Base-by-base conservation (phyloP, 2,888 invertebrate genomes). In the Ypsolopha sequella region DNA sequence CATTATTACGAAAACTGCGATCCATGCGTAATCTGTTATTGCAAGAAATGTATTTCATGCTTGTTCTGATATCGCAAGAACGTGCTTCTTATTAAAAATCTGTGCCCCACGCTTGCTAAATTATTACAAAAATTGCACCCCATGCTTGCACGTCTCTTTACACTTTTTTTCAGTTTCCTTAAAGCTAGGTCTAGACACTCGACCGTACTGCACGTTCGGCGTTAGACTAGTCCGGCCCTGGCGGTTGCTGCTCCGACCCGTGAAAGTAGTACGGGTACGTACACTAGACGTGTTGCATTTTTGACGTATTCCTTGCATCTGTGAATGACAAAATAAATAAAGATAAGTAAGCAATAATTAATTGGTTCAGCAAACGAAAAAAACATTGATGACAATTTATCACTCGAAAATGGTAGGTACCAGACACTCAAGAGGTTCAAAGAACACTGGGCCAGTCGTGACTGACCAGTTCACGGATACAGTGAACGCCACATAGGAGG, bases 281-380 rank as follows among this genome's bases (percentile, higher is more conserved):
- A 73, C 62, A 55, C 84, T 84, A 75, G 81, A 84, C 71, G 82
- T 81, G 78, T 80, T 82, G 71, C 80, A 80, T 58, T 82, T 85
- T 80, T 81, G 82, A 70, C 80, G 82, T 60, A 84, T 67, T 43
- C 82, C 84, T 71, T 82, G 84, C 84, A 84, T 84, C 85, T 85
- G 76, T 34, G 61, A n/a, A n/a, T 38, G n/a, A 6, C 2, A 10
- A 2, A n/a, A 39, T 10, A 39, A 2, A n/a, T n/a, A n/a, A n/a
- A n/a, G n/a, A n/a, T n/a, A n/a, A n/a, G n/a, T n/a, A n/a, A n/a
- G n/a, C n/a, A n/a, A n/a, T n/a, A n/a, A n/a, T n/a, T n/a, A n/a
- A n/a, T n/a, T n/a, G n/a, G n/a, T n/a, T n/a, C n/a, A n/a, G n/a
- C n/a, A n/a, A n/a, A n/a, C n/a, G n/a, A n/a, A n/a, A n/a, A n/a